Base-by-base conservation (phyloP, 2,888 invertebrate genomes). In the Epistrophe grossulariae region DNA sequence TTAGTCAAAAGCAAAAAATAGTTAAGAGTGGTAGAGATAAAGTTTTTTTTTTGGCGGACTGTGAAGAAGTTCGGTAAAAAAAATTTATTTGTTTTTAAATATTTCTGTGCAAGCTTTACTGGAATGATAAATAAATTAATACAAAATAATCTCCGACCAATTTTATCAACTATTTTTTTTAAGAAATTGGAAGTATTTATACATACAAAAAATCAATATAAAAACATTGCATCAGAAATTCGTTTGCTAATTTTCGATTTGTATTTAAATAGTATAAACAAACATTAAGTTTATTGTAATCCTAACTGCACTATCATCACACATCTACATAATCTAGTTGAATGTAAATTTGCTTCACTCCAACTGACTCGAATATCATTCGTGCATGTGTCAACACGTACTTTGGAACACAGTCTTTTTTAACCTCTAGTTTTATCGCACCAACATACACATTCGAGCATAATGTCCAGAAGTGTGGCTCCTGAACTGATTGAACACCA, bases 391-490 rank as follows among this genome's bases (percentile, higher is more conserved):
- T 97, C 31, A 98, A 95, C 62, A 99, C 97, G 92, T 99, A 99
- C 91, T 97, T 96, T 1, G 98, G 96, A 93, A 99, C 99, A 11
- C 98, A 98, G 90, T 97, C 97, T 91, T 96, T 95, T 0, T 98
- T 96, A n/a, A 99, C 99, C 93, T 99, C 99, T 74, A 99, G 93
- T 93, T 99, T 99, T 73, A 99, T 93, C 89, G 97, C 97, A 88
- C 99, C 99, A 1, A 99, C 96, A 92, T 96, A 98, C 80, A 97
- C 95, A 90, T 98, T 98, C 91, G 98, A 98, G 92, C 99, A 99
- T 85, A 99, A 94, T 15, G 99, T 99, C 99, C 99, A 99, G 93
- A 99, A 99, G 92, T 99, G 99, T 4, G 98, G 98, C 90, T 99
- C 99, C 91, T 99, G 98, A 13, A 99, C 98, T 81, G 98, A 97